Base-by-base conservation (phyloP, 2,888 invertebrate genomes). In the Cyclophora albipunctata region DNA sequence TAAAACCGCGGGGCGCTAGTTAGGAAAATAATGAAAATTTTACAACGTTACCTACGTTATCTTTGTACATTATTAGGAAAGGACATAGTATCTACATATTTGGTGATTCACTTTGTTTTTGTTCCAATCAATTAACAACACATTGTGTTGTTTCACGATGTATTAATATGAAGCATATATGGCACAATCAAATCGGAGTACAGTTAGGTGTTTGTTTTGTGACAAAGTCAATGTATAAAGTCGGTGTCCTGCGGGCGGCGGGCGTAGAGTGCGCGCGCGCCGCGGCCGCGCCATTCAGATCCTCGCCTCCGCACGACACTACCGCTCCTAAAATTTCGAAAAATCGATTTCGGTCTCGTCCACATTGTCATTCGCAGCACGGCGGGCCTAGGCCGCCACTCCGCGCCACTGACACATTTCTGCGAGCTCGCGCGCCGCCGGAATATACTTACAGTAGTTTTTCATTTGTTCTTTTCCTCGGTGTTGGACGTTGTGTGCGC, bases 321-420 rank as follows among this genome's bases (percentile, higher is more conserved):
- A 78, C 79, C 75, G 75, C 81, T 77, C 74, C 78, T 76, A 80
- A 77, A 77, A 76, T 79, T 75, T 75, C 67, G 66, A 77, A 79
- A 82, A 78, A 73, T 70, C 60, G 66, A 72, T 76, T 79, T 80
- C 70, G 73, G 70, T 59, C 60, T 65, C 65, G 59, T 52, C 64
- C 55, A 60, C 66, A 75, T 85, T 75, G 62, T 53, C 64, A 87
- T 84, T 86, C 86, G 51, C 58, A 51, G 55, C 83, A 78, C 84
- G 82, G 69, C 65, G 66, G 73, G 73, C 83, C 87, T 86, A 86
- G 87, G 85, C 78, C 83, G 78, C 72, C 75, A 77, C 76, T 69
- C 68, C 83, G 84, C 84, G 84, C 85, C 84, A 87, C 88, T 88
- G 88, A 88, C 88, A 87, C 86, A 88, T 86, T 87, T 87, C 81